A percentile compares a stretch with the other conserved stretches of the same genome.
Evolutionary conservation across 1,140 invertebrate species (phyloP).

Genomic region (Diploscapter pachys): DNA sequence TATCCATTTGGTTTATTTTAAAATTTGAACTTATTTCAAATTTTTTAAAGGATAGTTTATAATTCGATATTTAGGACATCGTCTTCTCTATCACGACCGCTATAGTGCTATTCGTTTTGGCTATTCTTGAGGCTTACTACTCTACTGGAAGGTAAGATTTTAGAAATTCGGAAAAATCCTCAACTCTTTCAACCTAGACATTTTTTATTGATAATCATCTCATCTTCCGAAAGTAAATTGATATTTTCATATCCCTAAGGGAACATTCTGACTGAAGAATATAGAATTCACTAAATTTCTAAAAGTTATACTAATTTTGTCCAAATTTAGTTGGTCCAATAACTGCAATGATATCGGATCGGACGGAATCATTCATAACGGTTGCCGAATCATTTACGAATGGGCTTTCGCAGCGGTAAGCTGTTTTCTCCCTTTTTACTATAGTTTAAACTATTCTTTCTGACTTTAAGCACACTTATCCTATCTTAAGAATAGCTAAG

Average conservation of each 20-base stretch:
- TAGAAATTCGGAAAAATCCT: too few relatives aligned
- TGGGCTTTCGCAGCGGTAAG: slow-evolving; percentile 58
- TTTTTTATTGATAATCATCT: too few relatives aligned
- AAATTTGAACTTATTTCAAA: slow-evolving; percentile 6
- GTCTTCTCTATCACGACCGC: slow-evolving; percentile 41
- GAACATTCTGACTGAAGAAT: too few relatives aligned
- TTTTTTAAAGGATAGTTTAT: slow-evolving; percentile 18
- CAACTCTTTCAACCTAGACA: too few relatives aligned
- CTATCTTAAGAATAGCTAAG: too few relatives aligned
- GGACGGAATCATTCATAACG: slow-evolving; percentile 53
- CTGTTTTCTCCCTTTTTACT: too few relatives aligned
- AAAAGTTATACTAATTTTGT: slow-evolving; percentile 16
- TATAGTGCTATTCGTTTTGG: slow-evolving; percentile 47
- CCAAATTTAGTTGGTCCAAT: slow-evolving; percentile 46
- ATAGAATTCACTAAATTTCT: neutral
- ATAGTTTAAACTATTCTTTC: too few relatives aligned
- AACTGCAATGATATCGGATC: slow-evolving; percentile 57
- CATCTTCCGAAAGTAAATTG: too few relatives aligned
- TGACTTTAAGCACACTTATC: too few relatives aligned
- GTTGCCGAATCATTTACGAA: slow-evolving; percentile 53
- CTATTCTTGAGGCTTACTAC: slow-evolving; percentile 55
- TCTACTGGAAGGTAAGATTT: slow-evolving; percentile 39
- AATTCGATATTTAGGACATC: slow-evolving; percentile 39
- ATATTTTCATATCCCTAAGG: too few relatives aligned
- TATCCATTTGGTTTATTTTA: slow-evolving; percentile 24